Base-by-base conservation (phyloP, 2,113 vertebrate genomes). In the Beaufortia kweichowensis region DNA sequence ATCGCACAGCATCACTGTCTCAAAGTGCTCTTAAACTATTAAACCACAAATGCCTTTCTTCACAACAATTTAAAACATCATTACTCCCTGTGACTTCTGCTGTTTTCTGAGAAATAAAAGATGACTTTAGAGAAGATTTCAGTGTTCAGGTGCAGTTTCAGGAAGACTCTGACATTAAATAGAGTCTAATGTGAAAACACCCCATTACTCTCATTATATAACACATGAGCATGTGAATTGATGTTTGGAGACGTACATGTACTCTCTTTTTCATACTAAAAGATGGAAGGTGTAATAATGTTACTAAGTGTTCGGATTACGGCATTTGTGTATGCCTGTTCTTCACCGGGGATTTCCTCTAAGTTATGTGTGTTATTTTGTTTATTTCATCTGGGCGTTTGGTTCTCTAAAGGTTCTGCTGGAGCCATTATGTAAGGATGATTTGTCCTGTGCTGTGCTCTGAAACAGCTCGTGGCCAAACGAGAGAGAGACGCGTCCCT, bases 341-440 rank as follows among this genome's bases (percentile, higher is more conserved):
- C 39, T 69, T 70, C 82, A 75, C 70, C 81, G 73, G 48, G 21
- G 15, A 26, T 74, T 73, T 69, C 68, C 60, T 65, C 71, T 46
- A 82, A 87, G 82, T 75, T 85, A 87, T 86, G 81, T 78, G 76
- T 84, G 83, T 85, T 84, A 88, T 87, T 88, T 84, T 81, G 79
- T 82, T 50, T 68, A 83, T 87, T 83, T 81, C 21, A 87, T 84
- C 76, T 69, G 29, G 68, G 74, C 66, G 79, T 83, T 75, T 66
- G 81, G 76, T 76, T 81, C 75, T 77, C 19, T 75, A 59, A 80
- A 83, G 81, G 70, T 63, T 77, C 69, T 19, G 64, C 72, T 35
- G 21, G 48, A 70, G 21, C 63, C n/a, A 75, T 68, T 78, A 78
- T 75, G 76, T 59, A 33, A 79, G 75, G 14, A 70, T 46, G 72